Conservation (phyloP, 2,888 invertebrate species). For the Eudemis profundana region DNA sequence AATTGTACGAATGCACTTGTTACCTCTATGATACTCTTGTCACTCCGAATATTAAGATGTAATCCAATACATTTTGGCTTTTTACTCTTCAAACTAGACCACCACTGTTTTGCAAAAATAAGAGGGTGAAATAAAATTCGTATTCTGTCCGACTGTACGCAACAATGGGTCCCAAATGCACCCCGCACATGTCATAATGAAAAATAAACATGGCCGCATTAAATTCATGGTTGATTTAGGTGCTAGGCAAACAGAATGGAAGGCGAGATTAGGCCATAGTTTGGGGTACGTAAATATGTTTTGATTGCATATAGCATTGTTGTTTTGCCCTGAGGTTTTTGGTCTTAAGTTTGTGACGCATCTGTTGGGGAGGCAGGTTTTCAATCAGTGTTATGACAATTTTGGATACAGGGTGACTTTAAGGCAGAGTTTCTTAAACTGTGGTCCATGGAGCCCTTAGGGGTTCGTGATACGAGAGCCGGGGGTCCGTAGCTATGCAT, state of each 20-base stretch:
- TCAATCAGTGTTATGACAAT: neutral
- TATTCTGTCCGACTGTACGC: slow-evolving; percentile 28
- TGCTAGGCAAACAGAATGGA: slow-evolving; percentile 50
- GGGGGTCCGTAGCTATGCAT: too few species aligned
- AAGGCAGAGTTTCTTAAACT: too few species aligned
- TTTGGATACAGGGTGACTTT: too few species aligned
- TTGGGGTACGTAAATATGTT: slow-evolving; percentile 10
- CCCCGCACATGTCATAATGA: slow-evolving; percentile 53
- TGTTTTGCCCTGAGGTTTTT: slow-evolving; percentile 16
- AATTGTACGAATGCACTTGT: too few species aligned
- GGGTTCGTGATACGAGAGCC: too few species aligned
- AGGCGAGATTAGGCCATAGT: slow-evolving; percentile 47
- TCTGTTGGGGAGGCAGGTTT: slow-evolving; percentile 10
- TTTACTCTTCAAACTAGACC: too few species aligned
- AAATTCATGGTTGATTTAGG: slow-evolving; percentile 52
- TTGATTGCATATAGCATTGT: slow-evolving; percentile 39
- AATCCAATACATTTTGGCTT: too few species aligned
- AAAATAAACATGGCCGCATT: slow-evolving; percentile 52
- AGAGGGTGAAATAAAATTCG: neutral
- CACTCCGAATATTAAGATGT: too few species aligned
- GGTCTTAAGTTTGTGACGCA: slow-evolving; percentile 25
- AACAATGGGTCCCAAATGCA: slow-evolving; percentile 37
- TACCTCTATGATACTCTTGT: too few species aligned
- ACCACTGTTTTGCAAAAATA: neutral
- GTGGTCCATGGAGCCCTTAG: too few species aligned